Base-by-base conservation (phyloP, 2,797 vertebrate species). In the Enteromius afrohamiltoni region DNA sequence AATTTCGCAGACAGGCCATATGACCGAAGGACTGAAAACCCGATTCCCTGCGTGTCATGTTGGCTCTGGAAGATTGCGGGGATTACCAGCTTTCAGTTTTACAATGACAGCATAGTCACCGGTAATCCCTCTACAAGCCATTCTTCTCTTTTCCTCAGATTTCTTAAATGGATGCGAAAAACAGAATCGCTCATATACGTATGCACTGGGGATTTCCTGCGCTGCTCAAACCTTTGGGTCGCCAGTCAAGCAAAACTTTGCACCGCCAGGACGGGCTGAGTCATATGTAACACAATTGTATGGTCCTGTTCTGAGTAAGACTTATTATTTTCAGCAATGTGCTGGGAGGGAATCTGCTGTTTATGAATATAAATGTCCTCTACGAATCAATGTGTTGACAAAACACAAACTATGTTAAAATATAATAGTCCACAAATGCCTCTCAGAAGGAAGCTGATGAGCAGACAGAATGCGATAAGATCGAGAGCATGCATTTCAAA, bases 101-200 rank as follows among this genome's bases (percentile, higher is more conserved):
- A 85, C 3, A 37, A 23, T 76, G 9, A 37, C 23, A n/a, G 26
- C 14, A 2, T 23, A 58, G 3, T 14, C 34, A 9, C 29, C 6
- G 42, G 73, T 70, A 85, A 70, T 77, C 79, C 79, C 84, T 70
- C n/a, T 55, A 71, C n/a, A n/a, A 6, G 45, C 62, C 70, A 3
- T 4, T 34, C 37, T 67, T 85, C 49, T 40, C 29, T 58, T 68
- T 75, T 80, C 55, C 16, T 16, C 13, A 3, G 23, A 11, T 60
- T 60, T 60, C 58, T 26, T 0, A 11, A 2, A 11, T 26, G 4
- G 11, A 51, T 51, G 17, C 16, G 31, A 16, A 16, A 37, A 49
- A 60, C 11, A 26, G 23, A 3, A 60, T 60, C 4, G 23, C 11
- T 16, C 58, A 62, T 29, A 62, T 16, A 29, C 5, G 13, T 62